These are phyloP conservation scores for Crepidodera aurea DNA, from an alignment of 2,888 invertebrate species.

Conservation along the genomic window DNA sequence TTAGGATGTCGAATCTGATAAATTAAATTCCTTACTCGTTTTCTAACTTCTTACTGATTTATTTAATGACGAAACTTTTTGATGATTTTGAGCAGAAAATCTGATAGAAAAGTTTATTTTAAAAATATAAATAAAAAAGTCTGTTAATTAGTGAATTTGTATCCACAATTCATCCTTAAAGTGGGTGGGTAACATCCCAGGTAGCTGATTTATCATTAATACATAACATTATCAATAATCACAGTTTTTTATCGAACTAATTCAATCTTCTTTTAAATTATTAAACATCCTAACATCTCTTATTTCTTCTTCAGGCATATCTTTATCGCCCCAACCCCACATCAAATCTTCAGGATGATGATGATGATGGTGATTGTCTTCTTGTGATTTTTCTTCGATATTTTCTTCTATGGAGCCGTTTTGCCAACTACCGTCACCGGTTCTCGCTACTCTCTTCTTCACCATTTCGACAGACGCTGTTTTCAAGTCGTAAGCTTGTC, in stretches of 20 bases:
- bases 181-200: too few species aligned
- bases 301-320: constrained; percentile 75
- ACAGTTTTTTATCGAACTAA: not conserved
- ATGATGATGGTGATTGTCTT: constrained; percentile 58
- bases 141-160: too few species aligned
- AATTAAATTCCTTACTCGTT: too few species aligned
- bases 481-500: constrained; percentile 86
- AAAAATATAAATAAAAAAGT: too few species aligned
- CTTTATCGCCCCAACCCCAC: constrained; percentile 89
- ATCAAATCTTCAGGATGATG: constrained; percentile 64
- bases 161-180: too few species aligned
- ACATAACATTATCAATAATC: constrained; percentile 22
- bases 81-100: too few species aligned
- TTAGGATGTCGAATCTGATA: too few species aligned
- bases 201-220: too few species aligned
- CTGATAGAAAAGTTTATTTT: too few species aligned
- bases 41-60: too few species aligned
- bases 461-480: constrained; percentile 75
- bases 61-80: too few species aligned
- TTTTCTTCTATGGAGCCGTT: constrained; percentile 5
- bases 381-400: constrained; percentile 42
- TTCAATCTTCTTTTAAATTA: constrained; percentile 43
- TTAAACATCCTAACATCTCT: constrained; percentile 48
- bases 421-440: constrained; percentile 43
- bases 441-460: constrained; percentile 66